Percentiles rank a stretch among this genome's conserved stretches.
Conservation (phyloP, 2,797 vertebrate species). For the Heteromormyrus szaboi region DNA sequence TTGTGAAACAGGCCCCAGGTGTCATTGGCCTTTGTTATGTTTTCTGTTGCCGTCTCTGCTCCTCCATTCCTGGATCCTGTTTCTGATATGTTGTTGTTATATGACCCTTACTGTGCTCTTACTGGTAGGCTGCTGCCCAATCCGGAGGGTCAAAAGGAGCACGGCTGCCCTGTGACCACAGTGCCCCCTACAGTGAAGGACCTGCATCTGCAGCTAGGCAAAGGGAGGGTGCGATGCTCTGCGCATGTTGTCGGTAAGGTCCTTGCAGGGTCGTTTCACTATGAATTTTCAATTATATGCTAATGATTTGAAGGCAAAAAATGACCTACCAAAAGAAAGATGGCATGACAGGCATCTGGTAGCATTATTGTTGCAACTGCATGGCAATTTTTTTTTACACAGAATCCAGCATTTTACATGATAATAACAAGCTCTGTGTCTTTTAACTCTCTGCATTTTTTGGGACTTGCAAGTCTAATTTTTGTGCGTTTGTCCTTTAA, state of each 20-base stretch:
- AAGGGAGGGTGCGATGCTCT: slow-evolving; percentile 69
- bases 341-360: background rate
- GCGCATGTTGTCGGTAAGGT: slow-evolving; percentile 76
- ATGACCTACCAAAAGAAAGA: background rate
- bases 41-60: background rate
- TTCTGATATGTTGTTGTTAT: background rate
- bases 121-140: slow-evolving; percentile 50
- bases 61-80: slow-evolving; percentile 27
- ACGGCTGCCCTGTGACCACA: slow-evolving; percentile 8
- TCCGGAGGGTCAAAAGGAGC: slow-evolving; percentile 38
- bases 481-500: background rate
- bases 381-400: background rate
- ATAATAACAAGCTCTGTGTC: background rate
- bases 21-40: background rate
- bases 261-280: background rate
- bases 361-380: background rate
- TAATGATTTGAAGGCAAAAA: background rate
- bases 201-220: slow-evolving; percentile 75
- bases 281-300: background rate
- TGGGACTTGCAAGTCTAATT: background rate
- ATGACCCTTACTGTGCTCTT: background rate
- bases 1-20: background rate
- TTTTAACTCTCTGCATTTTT: background rate
- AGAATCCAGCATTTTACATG: background rate
- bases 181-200: slow-evolving; percentile 54